Evolutionary conservation across 2,113 vertebrate genomes (phyloP).

Genomic region (Cervus canadensis): DNA sequence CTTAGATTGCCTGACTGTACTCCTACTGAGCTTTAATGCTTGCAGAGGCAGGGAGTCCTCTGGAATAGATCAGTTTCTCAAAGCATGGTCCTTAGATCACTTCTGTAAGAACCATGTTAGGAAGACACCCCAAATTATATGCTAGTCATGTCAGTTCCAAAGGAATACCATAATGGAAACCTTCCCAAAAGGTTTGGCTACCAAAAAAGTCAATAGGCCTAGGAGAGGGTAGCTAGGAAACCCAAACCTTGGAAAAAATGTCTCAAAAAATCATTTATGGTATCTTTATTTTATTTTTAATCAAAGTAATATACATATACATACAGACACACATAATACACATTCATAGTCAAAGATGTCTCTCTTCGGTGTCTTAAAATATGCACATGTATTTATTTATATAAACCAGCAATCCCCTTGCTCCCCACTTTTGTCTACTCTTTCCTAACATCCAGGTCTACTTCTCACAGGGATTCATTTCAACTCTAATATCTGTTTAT

Average conservation of each 20-base stretch:
- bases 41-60: background rate
- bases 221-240: background rate
- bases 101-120: background rate
- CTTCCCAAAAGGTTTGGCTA: background rate
- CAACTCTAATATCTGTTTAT: background rate
- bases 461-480: background rate
- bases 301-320: background rate
- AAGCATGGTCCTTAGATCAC: background rate
- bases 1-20: background rate
- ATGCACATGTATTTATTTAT: background rate
- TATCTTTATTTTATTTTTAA: constrained; percentile 11
- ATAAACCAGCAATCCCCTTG: background rate
- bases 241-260: background rate
- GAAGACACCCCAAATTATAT: background rate
- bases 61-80: background rate
- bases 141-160: background rate
- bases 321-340: background rate
- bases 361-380: background rate
- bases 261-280: background rate
- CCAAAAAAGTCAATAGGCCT: background rate
- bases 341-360: background rate
- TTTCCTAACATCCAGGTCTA: background rate
- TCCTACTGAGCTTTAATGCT: background rate
- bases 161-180: background rate
- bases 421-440: background rate